A percentile compares a stretch with the other conserved stretches of the same genome.
phyloP scores from a whole-genome alignment of 2,797 vertebrate genomes.

The Acanthis flammea region DNA sequence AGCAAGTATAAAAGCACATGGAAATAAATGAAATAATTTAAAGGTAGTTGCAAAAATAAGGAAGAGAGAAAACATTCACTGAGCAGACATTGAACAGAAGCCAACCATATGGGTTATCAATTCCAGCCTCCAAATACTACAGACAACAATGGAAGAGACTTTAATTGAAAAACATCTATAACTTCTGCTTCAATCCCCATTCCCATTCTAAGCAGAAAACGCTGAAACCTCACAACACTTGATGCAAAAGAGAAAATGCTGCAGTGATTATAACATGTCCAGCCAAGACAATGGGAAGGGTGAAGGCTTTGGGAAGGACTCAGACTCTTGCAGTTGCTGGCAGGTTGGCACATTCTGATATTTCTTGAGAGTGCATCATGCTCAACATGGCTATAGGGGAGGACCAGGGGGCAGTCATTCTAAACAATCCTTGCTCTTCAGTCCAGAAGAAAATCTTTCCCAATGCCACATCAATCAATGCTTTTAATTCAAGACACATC shows the following conservation, averaged over 20 bases:
- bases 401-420: neutral
- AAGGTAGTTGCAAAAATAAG: neutral
- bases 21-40: neutral
- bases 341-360: neutral
- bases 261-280: neutral
- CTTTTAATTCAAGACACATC: conserved; percentile 21
- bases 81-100: neutral
- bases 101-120: neutral
- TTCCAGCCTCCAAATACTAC: neutral
- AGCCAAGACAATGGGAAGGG: neutral
- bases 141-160: neutral
- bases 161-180: neutral
- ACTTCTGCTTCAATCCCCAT: neutral
- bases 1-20: neutral
- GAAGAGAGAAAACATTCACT: neutral
- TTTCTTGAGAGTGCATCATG: neutral
- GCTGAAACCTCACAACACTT: neutral
- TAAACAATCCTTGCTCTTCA: neutral
- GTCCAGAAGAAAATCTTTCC: neutral
- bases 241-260: neutral
- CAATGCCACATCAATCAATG: neutral
- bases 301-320: neutral
- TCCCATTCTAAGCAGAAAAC: neutral
- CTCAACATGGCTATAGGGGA: neutral
- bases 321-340: neutral